Evolutionary conservation across 2,113 vertebrate species (phyloP), one percentile per base, ranked within the genome.

Genomic region (Catharus fuscescens): DNA sequence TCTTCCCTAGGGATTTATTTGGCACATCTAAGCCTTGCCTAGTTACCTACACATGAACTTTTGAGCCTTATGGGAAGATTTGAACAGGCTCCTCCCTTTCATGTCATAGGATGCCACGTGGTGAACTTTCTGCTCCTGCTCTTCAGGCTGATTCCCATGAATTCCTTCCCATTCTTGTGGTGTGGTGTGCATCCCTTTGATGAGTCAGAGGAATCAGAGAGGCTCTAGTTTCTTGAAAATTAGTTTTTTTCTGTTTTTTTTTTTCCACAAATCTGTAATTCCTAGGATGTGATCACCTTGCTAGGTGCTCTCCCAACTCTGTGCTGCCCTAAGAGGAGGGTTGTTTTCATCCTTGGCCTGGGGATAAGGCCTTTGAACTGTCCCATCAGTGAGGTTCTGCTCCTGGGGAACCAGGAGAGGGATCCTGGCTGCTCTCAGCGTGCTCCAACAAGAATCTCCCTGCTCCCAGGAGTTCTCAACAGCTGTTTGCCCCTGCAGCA

Each of bases 391-490:
- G 2, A 74, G 25, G 12, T 69, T 91, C 71, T 92, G 67, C 91
- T 3, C 1, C 72, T 8, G 14, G 21, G 42, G 50, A 77, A 23
- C 7, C 1, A 3, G 62, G 82, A 91, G 38, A 59, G 47, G 69
- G 70, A 93, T 95, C 26, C 48, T 45, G 65, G 85, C 48, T 72
- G 71, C 71, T 81, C 45, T 81, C 3, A 0, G 40, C 81, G 0
- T 82, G 90, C 54, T 88, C 79, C 86, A 77, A 80, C 92, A 86
- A 77, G 95, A 83, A 90, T 24, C 32, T 34, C 74, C 72, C 79
- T 9, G 14, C 86, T 77, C 47, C 79, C 47, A 54, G 57, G 71
- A 61, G 62, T 34, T 80, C 73, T 31, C 81, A 90, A 78, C 81
- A 76, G 80, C 44, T 71, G 47, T 47, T 85, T 96, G 66, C 82